Conservation (phyloP, 23 tunicate genomes). For the Phallusia fumigata region DNA sequence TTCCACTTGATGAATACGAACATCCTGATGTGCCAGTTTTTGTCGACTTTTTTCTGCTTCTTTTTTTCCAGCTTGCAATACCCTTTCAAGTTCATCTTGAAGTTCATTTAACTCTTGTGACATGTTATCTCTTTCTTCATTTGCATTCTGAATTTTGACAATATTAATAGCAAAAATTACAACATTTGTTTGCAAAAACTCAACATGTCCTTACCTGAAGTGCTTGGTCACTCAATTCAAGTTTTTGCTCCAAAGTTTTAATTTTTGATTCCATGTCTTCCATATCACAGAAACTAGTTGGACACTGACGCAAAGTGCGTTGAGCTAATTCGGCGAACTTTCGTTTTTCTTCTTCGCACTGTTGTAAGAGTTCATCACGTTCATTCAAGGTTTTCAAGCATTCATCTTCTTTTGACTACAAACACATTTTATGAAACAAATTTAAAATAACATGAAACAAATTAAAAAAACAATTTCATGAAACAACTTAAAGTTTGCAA, state of each 20-base stretch:
- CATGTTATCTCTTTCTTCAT: conserved; percentile 27
- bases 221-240: conserved; percentile 15
- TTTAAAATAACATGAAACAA: background rate
- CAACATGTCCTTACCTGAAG: background rate
- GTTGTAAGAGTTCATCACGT: conserved; percentile 47
- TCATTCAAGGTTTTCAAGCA: conserved; percentile 29
- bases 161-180: background rate
- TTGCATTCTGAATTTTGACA: conserved; percentile 44
- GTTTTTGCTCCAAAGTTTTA: background rate
- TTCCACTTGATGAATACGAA: conserved; percentile 54
- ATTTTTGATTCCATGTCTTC: conserved; percentile 8
- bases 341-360: conserved; percentile 65
- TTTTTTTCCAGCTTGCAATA: conserved; percentile 26
- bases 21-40: conserved; percentile 39
- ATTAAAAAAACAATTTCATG: background rate
- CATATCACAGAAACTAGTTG: conserved; percentile 5
- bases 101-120: conserved; percentile 16
- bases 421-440: background rate
- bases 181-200: background rate
- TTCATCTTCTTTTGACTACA: conserved; percentile 70
- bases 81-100: conserved; percentile 37
- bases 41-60: conserved; percentile 24
- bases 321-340: conserved; percentile 54
- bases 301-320: conserved; percentile 32
- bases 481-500: background rate